Conservation (phyloP, 1,140 invertebrate genomes). For the Glossosoma conforme region DNA sequence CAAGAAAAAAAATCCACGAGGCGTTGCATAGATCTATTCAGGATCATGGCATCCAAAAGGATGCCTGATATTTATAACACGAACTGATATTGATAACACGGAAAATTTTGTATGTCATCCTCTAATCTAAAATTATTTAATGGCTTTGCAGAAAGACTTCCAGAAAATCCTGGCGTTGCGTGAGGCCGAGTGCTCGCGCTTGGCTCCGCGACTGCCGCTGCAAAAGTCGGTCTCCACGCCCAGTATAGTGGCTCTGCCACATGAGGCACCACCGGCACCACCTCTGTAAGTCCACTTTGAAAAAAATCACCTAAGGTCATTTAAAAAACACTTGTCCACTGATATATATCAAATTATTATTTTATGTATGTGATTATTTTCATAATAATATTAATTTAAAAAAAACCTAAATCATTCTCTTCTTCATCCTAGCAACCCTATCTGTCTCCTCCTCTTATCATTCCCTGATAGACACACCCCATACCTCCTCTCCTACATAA, state of each 20-base stretch:
- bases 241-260: constrained; percentile 71
- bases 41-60: too few relatives aligned
- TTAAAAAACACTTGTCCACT: neutral
- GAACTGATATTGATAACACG: too few relatives aligned
- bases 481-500: too few relatives aligned
- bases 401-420: too few relatives aligned
- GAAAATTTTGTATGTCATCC: neutral
- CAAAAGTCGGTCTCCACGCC: constrained; percentile 90
- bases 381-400: too few relatives aligned
- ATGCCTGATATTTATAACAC: too few relatives aligned
- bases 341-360: neutral
- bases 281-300: constrained; percentile 41
- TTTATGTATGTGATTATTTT: neutral
- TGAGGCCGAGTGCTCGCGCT: constrained; percentile 58
- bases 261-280: constrained; percentile 44
- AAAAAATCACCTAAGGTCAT: neutral
- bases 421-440: too few relatives aligned
- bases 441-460: too few relatives aligned
- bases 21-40: too few relatives aligned
- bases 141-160: constrained; percentile 51
- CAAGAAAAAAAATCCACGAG: too few relatives aligned
- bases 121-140: neutral
- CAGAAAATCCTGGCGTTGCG: constrained; percentile 49
- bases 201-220: constrained; percentile 69
- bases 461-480: too few relatives aligned